Evolutionary conservation across 2,113 vertebrate species (phyloP), one percentile per base, ranked within the genome.

Genomic region (Nibea albiflora): DNA sequence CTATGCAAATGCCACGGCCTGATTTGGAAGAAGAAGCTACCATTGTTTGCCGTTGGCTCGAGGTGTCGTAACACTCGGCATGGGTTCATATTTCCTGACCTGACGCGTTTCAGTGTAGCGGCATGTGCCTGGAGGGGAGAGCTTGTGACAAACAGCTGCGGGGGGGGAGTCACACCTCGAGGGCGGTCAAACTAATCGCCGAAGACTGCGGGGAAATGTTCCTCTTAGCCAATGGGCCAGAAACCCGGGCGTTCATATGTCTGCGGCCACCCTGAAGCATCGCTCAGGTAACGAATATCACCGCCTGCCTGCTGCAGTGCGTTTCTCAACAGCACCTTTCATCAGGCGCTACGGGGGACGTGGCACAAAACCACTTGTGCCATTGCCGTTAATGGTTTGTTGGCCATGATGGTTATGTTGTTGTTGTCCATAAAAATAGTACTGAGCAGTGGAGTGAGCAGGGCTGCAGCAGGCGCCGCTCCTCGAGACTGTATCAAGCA

Each of bases 1-100:
- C 90, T 92, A 93, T 93, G 91, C 91, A 92, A 93, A 93, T 93
- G 76, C 72, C 65, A 62, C 17, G 11, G 79, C 74, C 74, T 60
- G 80, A 88, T 89, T 86, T 87, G 80, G 83, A 78, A 57, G 61
- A 78, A 57, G 61, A 31, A 77, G 80, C 72, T 3, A 8, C 74
- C 57, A 15, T 80, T 86, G 92, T 90, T 86, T 31, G 31, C 60
- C 3, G n/a, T 46, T 20, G 63, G 72, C 80, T 89, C 74, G 73
- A 78, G 77, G 76, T 84, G 75, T 75, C 10, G 39, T 24, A 75
- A 75, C 39, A 4, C 78, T 61, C 47, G 3, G 31, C 61, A 14
- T 8, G 9, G 46, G 82, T 78, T 84, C 83, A 57, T 79, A 76
- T 81, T 78, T 83, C 49, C 64, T 53, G 50, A 11, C 28, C 66